These are phyloP conservation scores for Urosaurus nigricauda DNA, from an alignment of 2,797 vertebrate species.

Conservation along the genomic window DNA sequence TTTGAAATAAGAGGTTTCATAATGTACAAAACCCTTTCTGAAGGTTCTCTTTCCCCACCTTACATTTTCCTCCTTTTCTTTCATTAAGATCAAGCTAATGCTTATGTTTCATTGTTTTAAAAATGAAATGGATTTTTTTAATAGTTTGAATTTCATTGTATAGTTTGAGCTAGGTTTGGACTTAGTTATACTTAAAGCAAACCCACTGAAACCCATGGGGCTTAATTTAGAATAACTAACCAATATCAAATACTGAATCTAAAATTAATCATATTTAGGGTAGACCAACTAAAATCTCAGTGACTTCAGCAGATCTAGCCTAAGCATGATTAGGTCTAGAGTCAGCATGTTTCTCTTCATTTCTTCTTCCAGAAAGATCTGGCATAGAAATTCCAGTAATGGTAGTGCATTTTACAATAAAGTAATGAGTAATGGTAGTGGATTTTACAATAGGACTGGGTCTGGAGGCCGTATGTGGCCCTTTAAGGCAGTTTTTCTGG, in stretches of 20 bases:
- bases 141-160: constrained; percentile 37
- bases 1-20: constrained; percentile 63
- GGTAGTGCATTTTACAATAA: neutral
- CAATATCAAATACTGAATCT: too few relatives aligned
- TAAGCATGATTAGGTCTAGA: neutral
- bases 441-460: neutral
- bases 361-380: constrained; percentile 64
- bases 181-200: neutral
- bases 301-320: neutral
- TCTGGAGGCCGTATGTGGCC: too few relatives aligned
- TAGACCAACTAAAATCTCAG: neutral
- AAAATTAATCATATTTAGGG: neutral
- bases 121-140: constrained; percentile 65
- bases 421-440: constrained; percentile 47
- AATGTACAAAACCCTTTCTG: constrained; percentile 41
- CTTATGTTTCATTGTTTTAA: constrained; percentile 56
- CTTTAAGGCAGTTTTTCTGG: too few relatives aligned
- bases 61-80: constrained; percentile 51
- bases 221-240: neutral
- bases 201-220: neutral
- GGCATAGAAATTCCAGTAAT: constrained; percentile 68
- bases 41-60: constrained; percentile 47
- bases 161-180: neutral
- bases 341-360: constrained; percentile 54
- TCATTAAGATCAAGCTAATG: neutral